Evolutionary conservation across 2,797 vertebrate genomes (phyloP).

Genomic region (Lepilemur ruficaudatus): DNA sequence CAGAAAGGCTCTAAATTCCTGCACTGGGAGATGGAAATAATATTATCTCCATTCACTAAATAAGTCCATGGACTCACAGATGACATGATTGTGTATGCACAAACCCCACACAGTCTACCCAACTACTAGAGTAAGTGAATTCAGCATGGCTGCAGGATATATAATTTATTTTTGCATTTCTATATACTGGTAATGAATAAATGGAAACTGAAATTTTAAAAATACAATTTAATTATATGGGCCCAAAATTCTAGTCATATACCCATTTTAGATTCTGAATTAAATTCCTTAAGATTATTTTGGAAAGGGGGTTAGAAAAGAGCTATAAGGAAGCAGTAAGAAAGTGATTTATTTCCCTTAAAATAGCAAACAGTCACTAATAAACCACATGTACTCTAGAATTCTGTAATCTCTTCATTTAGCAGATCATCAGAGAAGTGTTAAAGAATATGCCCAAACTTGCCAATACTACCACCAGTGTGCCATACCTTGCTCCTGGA

Average conservation of each 20-base stretch:
- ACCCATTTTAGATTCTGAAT: neutral
- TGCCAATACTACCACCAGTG: neutral
- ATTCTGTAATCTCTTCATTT: neutral
- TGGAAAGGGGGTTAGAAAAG: neutral
- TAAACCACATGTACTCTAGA: neutral
- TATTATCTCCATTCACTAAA: no score
- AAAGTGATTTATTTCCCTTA: neutral
- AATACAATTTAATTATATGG: neutral
- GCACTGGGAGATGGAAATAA: neutral
- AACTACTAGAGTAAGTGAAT: neutral
- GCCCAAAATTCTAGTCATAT: neutral
- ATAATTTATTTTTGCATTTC: neutral
- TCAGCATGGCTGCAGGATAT: neutral
- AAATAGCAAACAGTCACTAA: neutral
- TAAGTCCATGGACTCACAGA: neutral
- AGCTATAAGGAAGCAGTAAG: neutral
- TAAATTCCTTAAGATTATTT: neutral
- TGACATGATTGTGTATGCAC: neutral
- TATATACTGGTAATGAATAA: neutral
- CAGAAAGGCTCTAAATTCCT: neutral
- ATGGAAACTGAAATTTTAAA: constrained; percentile 25
- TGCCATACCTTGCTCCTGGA: neutral
- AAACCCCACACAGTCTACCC: neutral
- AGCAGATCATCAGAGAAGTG: neutral
- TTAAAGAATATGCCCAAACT: neutral